phyloP scores from a whole-genome alignment of 37 sponge, comb jelly and placozoan genomes.

The Ianthella basta region DNA sequence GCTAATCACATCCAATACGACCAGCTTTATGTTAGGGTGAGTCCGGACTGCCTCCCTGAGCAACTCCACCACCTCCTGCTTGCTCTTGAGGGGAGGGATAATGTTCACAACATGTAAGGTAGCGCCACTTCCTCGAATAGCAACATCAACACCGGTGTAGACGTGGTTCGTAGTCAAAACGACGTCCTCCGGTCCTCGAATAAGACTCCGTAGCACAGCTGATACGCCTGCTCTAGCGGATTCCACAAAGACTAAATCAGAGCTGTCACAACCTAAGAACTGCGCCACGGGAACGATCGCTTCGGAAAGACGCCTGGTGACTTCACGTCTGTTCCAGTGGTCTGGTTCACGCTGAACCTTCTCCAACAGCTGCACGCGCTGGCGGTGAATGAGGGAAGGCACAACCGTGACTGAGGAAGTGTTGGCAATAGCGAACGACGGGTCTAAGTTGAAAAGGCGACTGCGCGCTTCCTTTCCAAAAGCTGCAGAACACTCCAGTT shows the following conservation, averaged over 20 bases:
- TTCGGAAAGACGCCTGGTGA: background rate
- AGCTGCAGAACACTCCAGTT: too few species aligned
- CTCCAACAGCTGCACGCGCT: background rate
- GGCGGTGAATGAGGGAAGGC: conserved; percentile 37
- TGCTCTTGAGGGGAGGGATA: conserved; percentile 23
- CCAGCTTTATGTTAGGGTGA: conserved; percentile 42
- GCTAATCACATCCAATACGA: conserved; percentile 65
- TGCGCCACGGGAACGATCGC: conserved; percentile 26
- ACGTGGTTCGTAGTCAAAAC: conserved; percentile 44
- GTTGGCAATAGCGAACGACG: conserved; percentile 38
- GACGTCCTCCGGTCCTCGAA: conserved; percentile 23
- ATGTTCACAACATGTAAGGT: conserved; percentile 23
- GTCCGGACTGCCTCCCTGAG: conserved; percentile 26
- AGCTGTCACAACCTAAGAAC: conserved; percentile 22
- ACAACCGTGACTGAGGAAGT: conserved; percentile 69
- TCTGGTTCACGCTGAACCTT: conserved; percentile 46
- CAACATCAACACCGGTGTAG: conserved; percentile 38
- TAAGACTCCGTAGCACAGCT: conserved; percentile 38
- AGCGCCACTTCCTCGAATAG: conserved; percentile 39
- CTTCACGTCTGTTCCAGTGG: conserved; percentile 40
- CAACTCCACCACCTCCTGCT: conserved; percentile 32
- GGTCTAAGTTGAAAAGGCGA: conserved; percentile 25
- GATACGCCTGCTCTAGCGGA: conserved; percentile 59
- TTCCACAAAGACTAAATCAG: conserved; percentile 55
- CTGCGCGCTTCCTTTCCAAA: background rate